Evolutionary conservation across 2,797 vertebrate genomes (phyloP), one percentile per base, ranked within the genome.

Genomic region (Semaprochilodus insignis): DNA sequence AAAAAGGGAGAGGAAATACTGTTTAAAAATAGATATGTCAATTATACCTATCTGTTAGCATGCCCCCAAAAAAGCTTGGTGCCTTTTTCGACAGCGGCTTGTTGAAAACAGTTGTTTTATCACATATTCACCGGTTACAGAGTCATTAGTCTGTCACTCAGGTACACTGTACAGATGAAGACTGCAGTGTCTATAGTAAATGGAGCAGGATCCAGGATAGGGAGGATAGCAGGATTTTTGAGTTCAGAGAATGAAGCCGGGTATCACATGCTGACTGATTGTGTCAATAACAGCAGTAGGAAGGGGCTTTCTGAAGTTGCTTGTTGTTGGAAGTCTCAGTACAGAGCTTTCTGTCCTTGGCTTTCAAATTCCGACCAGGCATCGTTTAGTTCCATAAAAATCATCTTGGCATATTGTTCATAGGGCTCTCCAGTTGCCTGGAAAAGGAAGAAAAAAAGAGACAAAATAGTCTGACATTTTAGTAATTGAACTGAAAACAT

Each of bases 401-500:
- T 99, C 98, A 99, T 99, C 96, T 99, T 99, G 96, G 98, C 98
- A 86, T 99, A 99, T 92, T 99, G 98, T 97, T 99, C 98, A 87
- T 99, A 99, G 19, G 97, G 97, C 91, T 99, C 95, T 85, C 97
- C 98, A 0, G 98, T 99, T 23, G 98, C 98, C 98, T 99, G 89
- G 1, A 81, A 34, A 80, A 14, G 62, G 40, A 74, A 44, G 44
- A 48, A 48, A 48, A 44, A n/a, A 63, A 44, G 5, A 4, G 5
- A 6, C 5, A 44, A 44, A 44, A 44, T 44, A 10, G 40, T 31
- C 40, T 40, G 40, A 40, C 40, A 6, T 40, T 40, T 40, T 40
- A 40, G 40, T 40, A 3, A 3, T 8, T 40, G 40, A 40, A 40
- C 40, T 40, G 40, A 6, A 40, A 40, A 40, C 40, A 40, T 40